These are phyloP conservation scores for Plagodis pulveraria DNA, from an alignment of 2,888 invertebrate species.

Conservation along the genomic window DNA sequence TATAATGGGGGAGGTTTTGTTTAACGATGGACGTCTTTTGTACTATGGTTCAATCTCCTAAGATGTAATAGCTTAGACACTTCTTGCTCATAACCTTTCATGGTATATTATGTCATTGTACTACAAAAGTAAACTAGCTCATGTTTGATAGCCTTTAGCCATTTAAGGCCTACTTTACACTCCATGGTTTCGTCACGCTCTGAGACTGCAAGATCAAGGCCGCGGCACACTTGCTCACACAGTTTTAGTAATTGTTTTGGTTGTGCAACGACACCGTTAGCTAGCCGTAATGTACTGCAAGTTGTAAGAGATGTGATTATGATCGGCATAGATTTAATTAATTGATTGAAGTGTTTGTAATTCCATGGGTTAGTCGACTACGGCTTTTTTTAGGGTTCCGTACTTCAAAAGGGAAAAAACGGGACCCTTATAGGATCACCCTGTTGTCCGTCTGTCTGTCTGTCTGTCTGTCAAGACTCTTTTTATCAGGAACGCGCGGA, in stretches of 20 bases:
- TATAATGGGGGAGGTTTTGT: no score
- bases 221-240: conserved; percentile 39
- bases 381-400: no score
- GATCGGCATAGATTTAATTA: conserved; percentile 13
- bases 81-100: not conserved
- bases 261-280: conserved; percentile 25
- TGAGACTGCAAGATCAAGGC: conserved; percentile 60
- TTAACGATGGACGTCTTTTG: no score
- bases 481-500: no score
- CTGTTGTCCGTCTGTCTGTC: no score
- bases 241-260: conserved; percentile 20
- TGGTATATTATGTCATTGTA: not conserved
- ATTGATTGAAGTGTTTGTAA: not conserved
- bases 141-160: conserved; percentile 10
- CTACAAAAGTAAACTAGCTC: conserved; percentile 2
- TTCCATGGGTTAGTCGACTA: no score
- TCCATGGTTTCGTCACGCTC: conserved; percentile 27
- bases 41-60: no score
- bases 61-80: not conserved
- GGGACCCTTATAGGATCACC: no score
- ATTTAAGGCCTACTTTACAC: conserved; percentile 19
- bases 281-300: not conserved
- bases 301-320: conserved; percentile 13
- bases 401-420: no score
- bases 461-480: no score